Base-by-base conservation (phyloP, 2,888 invertebrate species). In the Herminia tarsipennalis region DNA sequence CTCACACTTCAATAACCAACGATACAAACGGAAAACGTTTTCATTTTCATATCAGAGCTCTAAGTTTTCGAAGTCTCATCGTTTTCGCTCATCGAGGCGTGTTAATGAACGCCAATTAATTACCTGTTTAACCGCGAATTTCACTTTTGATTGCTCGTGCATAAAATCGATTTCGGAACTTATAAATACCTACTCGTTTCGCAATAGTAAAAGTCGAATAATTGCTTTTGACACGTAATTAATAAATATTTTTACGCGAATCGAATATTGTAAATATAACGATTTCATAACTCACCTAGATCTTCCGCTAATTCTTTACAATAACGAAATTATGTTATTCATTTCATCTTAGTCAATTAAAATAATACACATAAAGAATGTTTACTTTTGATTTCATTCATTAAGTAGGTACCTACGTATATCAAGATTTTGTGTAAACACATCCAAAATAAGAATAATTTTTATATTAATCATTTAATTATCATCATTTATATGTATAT, bases 81-180 rank as follows among this genome's bases (percentile, higher is more conserved):
- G 39, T 45, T 48, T 50, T 50, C 30, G 33, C 61, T 52, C 25
- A 47, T 42, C 35, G 46, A 41, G 49, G 43, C 51, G 47, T 40
- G 40, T 41, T 56, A 63, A 68, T 62, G 41, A 62, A 43, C 50
- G 45, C 36, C 46, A 66, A 67, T 63, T 67, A 68, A 68, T 64
- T 68, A 63, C 48, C 56, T 56, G 63, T 62, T 62, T 59, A 64
- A 52, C 55, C 54, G 62, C 63, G 45, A 71, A 72, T 75, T 75
- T 72, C 65, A 66, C 72, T 72, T 70, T 41, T 63, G 68, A 61
- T 69, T 66, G 61, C 62, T 71, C 62, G 63, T 65, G 71, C 73
- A 71, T 74, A 55, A 68, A 73, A 76, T 75, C 50, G 63, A 70
- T 73, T 73, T 73, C 68, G 65, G 68, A 71, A 73, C 69, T 68